phyloP scores from a whole-genome alignment of 2,113 vertebrate genomes.

The Elachura formosa region DNA sequence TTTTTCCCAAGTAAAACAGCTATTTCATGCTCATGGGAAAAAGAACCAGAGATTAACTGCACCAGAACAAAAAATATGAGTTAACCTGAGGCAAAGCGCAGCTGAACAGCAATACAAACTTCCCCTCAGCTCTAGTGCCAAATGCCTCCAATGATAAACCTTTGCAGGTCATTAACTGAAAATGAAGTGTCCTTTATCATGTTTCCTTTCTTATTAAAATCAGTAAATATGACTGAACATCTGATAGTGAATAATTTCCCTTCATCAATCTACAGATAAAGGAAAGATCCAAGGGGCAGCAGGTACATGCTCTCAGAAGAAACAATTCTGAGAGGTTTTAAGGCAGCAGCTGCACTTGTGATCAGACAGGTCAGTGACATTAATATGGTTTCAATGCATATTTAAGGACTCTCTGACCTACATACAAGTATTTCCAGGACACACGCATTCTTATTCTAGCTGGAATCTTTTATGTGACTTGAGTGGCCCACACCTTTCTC shows the following conservation, averaged over 20 bases:
- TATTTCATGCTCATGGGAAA: neutral
- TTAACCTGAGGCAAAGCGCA: conserved; percentile 7
- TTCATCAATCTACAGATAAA: neutral
- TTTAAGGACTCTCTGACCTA: conserved; percentile 14
- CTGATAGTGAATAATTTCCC: neutral
- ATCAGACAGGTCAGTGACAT: conserved; percentile 28
- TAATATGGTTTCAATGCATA: conserved; percentile 34
- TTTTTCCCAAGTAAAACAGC: neutral
- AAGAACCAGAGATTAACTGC: neutral
- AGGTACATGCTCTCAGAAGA: neutral
- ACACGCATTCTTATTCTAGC: neutral
- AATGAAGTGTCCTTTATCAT: neutral
- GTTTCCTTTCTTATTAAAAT: neutral
- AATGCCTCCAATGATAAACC: neutral
- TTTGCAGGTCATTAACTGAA: neutral
- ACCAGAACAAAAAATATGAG: neutral
- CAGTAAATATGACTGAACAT: neutral
- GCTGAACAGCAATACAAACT: neutral
- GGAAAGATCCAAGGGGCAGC: neutral
- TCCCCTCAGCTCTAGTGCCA: neutral
- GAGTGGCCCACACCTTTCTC: neutral
- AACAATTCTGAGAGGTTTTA: neutral
- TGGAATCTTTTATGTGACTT: neutral
- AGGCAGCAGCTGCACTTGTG: conserved; percentile 2
- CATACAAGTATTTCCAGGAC: neutral